Base-by-base conservation (phyloP, 2,888 invertebrate genomes). In the Diadegma fenestrale region DNA sequence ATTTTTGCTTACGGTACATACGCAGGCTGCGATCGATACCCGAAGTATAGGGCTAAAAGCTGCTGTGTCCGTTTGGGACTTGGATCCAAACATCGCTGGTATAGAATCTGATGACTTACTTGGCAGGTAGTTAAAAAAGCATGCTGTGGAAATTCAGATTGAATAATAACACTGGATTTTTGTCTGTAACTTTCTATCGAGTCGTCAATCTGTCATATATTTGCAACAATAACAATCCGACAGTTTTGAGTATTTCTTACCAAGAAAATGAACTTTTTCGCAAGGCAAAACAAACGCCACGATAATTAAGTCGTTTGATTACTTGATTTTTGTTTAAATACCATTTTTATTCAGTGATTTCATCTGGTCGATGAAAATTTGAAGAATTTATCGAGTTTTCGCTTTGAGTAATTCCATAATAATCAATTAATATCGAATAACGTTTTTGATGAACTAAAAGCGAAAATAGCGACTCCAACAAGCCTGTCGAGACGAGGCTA, bases 71-170 rank as follows among this genome's bases (percentile, higher is more conserved):
- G 94, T 97, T 93, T 97, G 97, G 97, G 97, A 97, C 95, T 97
- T 96, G 96, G 97, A 97, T 95, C 96, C 97, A 91, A 96, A 96
- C 91, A 95, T 97, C 95, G 95, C 96, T 88, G 97, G 97, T 94
- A 95, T 96, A 92, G 96, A 96, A 94, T 96, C 96, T 95, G 97
- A 97, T 95, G 97, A 97, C 95, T 96, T 95, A 94, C 96, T 97
- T 94, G 97, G 97, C 96, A 97, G 97, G 97, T 97, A 93, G 92
- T 92, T 91, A 88, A 37, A 88, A 37, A 37, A 80, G 85, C 85
- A 82, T 85, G 85, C 78, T 69, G 69, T 71, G 63, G 48, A 41
- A 19, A 33, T 68, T 64, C 75, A 22, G 68, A 78, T 78, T 64
- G 37, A 58, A 58, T n/a, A n/a, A 37, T 64, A 64, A 37, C 64